Evolutionary conservation across 37 sponge, comb jelly and placozoan genomes (phyloP), one percentile per base, ranked within the genome.

Genomic region (Crambe crambe): DNA sequence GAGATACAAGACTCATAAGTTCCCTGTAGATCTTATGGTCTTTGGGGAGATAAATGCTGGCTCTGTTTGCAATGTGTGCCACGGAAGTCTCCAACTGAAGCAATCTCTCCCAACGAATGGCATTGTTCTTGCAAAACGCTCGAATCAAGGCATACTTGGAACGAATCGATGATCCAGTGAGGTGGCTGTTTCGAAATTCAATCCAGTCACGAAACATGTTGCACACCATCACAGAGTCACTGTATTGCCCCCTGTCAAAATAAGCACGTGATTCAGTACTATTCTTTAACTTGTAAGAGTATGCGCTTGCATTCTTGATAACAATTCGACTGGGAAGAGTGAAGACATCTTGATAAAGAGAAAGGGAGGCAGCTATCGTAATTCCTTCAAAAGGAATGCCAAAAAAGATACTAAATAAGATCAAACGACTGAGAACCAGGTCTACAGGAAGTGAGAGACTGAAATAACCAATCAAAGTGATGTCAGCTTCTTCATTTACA

Each of bases 401-500:
- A 84, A 92, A 87, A 23, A 72, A 77, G 0, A 87, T 47, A 2
- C 85, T 89, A 35, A 77, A 75, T 10, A 88, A 56, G 39, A 92
- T 57, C 2, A 92, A 72, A 10, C 83, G 51, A 22, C 71, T 56
- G 23, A 92, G 73, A n/a, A 37, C 58, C 2, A 92, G 56, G 43
- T 92, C 92, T 10, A 92, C 58, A 0, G 92, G 85, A 0, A 92
- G 77, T 18, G 70, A 64, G 6, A 92, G 89, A 37, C 85, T 54
- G 47, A 92, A 81, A 42, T 77, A 44, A 9, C 92, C 92, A 23
- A 92, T 72, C 23, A 84, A 29, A 20, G 90, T 92, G 44, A 92
- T 87, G n/a, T 76, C 73, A 0, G 80, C 85, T n/a, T 44, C 58
- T 26, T 86, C 83, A 9, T 42, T 22, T 3, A 74, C 42, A 9